phyloP scores from a whole-genome alignment of 2,888 invertebrate species.

The Melinaea menophilus region DNA sequence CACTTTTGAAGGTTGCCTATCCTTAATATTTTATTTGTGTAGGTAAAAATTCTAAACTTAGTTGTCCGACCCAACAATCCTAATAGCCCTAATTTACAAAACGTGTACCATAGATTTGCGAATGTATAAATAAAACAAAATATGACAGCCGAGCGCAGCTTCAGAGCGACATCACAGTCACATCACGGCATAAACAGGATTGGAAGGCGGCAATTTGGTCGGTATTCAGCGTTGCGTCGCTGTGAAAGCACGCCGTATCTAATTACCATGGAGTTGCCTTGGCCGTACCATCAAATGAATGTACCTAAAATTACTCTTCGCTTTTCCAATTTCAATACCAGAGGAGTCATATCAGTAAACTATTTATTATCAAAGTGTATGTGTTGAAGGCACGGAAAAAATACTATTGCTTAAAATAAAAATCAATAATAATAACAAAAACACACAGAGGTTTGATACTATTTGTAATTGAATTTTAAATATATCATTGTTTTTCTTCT shows the following conservation, averaged over 20 bases:
- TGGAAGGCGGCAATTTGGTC: constrained; percentile 74
- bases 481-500: too few relatives aligned
- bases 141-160: constrained; percentile 52
- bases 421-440: too few relatives aligned
- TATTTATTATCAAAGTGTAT: too few relatives aligned
- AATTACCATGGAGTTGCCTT: constrained; percentile 69
- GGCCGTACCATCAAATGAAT: constrained; percentile 47
- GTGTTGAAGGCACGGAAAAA: too few relatives aligned
- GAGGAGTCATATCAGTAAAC: too few relatives aligned
- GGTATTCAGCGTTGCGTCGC: constrained; percentile 70
- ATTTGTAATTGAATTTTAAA: too few relatives aligned
- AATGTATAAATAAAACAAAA: constrained; percentile 36
- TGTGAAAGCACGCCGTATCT: constrained; percentile 77
- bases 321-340: constrained; percentile 9
- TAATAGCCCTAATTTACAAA: not conserved
- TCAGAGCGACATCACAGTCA: constrained; percentile 39
- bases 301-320: constrained; percentile 45
- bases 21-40: too few relatives aligned
- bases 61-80: not conserved
- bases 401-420: too few relatives aligned
- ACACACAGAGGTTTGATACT: too few relatives aligned
- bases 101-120: constrained; percentile 9
- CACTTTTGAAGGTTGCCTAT: too few relatives aligned
- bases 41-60: not conserved
- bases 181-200: constrained; percentile 67